Conservation (phyloP, 2,113 vertebrate species). For the Stigmatopora argus region DNA sequence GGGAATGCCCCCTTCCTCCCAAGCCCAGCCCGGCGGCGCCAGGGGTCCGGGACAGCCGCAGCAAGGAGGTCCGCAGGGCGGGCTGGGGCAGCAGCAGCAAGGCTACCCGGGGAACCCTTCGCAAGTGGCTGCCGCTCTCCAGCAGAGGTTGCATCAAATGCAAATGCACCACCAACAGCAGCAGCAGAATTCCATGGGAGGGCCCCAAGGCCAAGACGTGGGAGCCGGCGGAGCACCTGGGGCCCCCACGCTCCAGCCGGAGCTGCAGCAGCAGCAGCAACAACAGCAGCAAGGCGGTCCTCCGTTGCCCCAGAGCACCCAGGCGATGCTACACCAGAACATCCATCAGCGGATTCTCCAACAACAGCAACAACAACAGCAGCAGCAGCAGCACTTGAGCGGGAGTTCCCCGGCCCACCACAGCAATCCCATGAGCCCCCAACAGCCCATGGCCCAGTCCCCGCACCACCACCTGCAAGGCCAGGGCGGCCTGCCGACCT, state of each 20-base stretch:
- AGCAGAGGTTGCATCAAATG: conserved; percentile 63
- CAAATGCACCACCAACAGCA: conserved; percentile 57
- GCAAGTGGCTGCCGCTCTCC: conserved; percentile 63
- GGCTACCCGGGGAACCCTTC: conserved; percentile 67
- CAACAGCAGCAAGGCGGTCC: conserved; percentile 51
- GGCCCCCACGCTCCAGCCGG: conserved; percentile 74
- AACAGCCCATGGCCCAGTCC: conserved; percentile 80
- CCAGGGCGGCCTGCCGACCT: conserved; percentile 77
- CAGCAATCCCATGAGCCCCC: conserved; percentile 93
- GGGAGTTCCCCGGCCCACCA: conserved; percentile 84
- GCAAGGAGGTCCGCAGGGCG: conserved; percentile 58
- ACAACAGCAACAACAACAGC: conserved; percentile 51
- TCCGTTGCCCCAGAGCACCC: conserved; percentile 41
- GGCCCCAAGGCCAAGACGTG: conserved; percentile 59
- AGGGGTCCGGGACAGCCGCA: conserved; percentile 51
- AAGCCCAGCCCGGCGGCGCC: conserved; percentile 57
- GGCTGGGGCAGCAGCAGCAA: conserved; percentile 65
- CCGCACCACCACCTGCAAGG: conserved; percentile 90
- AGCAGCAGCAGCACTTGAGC: conserved; percentile 62
- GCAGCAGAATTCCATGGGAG: conserved; percentile 64
- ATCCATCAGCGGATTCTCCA: conserved; percentile 85
- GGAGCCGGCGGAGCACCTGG: conserved; percentile 51
- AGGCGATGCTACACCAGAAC: conserved; percentile 77
- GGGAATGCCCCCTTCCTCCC: conserved; percentile 77
- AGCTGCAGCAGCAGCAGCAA: conserved; percentile 45